phyloP scores from a whole-genome alignment of 1,140 invertebrate genomes.

The Drosophila orena region DNA sequence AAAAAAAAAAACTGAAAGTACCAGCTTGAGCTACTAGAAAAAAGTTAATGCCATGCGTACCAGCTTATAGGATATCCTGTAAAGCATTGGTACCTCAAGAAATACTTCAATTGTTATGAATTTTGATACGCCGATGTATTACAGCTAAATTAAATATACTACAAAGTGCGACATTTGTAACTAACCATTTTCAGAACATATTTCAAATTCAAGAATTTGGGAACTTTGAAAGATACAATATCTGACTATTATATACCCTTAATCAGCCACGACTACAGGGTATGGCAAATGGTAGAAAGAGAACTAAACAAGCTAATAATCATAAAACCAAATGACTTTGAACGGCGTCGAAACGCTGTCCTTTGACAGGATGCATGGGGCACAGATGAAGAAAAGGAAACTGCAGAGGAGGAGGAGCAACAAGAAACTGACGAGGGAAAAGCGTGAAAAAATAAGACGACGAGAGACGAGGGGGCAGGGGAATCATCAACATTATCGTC shows the following conservation, averaged over 20 bases:
- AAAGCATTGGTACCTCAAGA: too few species aligned
- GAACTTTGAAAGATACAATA: too few species aligned
- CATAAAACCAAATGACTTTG: slow-evolving; percentile 85
- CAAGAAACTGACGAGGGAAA: slow-evolving; percentile 4
- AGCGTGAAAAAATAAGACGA: slow-evolving; percentile 36
- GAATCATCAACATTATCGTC: slow-evolving; percentile 76
- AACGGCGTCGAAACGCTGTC: slow-evolving; percentile 71
- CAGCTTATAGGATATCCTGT: not conserved
- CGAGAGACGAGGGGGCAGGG: not conserved
- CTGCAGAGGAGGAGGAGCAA: slow-evolving; percentile 22
- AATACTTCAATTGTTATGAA: not conserved
- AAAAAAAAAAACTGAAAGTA: slow-evolving; percentile 27
- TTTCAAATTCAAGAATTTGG: too few species aligned
- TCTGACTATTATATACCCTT: not conserved
- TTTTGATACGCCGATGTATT: not conserved
- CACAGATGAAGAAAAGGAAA: slow-evolving; percentile 24
- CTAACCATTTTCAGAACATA: not conserved
- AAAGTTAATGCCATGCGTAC: not conserved
- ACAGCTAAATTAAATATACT: not conserved
- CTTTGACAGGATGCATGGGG: slow-evolving; percentile 45
- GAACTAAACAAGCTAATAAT: slow-evolving; percentile 85
- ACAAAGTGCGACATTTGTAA: not conserved
- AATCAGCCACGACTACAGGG: not conserved
- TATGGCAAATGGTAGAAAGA: slow-evolving; percentile 23
- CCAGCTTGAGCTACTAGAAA: slow-evolving; percentile 53